phyloP scores from a whole-genome alignment of 2,113 vertebrate species.

The Brevimyrus niger region DNA sequence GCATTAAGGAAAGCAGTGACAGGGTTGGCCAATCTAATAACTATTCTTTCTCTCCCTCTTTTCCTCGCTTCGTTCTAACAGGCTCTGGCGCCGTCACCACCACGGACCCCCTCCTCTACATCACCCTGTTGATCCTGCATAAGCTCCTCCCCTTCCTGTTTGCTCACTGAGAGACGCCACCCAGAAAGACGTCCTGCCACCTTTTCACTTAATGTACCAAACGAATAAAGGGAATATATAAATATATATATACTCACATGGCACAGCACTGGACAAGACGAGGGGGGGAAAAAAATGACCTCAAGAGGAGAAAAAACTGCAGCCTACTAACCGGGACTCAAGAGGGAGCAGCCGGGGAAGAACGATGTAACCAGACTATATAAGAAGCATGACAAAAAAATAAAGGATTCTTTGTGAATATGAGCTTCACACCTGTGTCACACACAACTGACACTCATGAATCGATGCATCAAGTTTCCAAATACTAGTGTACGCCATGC shows the following conservation, averaged over 20 bases:
- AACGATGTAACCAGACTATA: slow-evolving; percentile 60
- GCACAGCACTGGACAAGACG: slow-evolving; percentile 34
- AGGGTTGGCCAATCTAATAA: neutral
- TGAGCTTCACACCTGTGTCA: slow-evolving; percentile 44
- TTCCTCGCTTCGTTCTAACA: slow-evolving; percentile 33
- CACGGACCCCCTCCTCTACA: slow-evolving; percentile 65
- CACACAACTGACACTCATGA: slow-evolving; percentile 54
- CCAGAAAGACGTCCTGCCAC: slow-evolving; percentile 36
- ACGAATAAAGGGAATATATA: slow-evolving; percentile 33
- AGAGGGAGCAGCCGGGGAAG: slow-evolving; percentile 38
- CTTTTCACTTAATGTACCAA: slow-evolving; percentile 49
- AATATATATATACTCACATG: slow-evolving; percentile 35
- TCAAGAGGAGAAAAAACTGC: slow-evolving; percentile 3
- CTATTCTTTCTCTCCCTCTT: neutral
- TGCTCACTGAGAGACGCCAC: slow-evolving; percentile 65
- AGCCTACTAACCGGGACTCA: slow-evolving; percentile 28
- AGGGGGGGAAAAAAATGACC: neutral
- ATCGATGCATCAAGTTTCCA: slow-evolving; percentile 66
- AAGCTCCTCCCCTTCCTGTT: slow-evolving; percentile 70
- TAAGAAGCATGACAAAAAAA: slow-evolving; percentile 67
- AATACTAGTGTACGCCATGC: slow-evolving; percentile 59
- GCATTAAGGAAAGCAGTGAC: neutral
- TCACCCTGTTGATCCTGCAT: slow-evolving; percentile 73
- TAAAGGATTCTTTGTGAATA: slow-evolving; percentile 54
- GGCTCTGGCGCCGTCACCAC: slow-evolving; percentile 66